A percentile compares a stretch with the other conserved stretches of the same genome.
Conservation (phyloP, 2,888 invertebrate species). For the Formica aserva region DNA sequence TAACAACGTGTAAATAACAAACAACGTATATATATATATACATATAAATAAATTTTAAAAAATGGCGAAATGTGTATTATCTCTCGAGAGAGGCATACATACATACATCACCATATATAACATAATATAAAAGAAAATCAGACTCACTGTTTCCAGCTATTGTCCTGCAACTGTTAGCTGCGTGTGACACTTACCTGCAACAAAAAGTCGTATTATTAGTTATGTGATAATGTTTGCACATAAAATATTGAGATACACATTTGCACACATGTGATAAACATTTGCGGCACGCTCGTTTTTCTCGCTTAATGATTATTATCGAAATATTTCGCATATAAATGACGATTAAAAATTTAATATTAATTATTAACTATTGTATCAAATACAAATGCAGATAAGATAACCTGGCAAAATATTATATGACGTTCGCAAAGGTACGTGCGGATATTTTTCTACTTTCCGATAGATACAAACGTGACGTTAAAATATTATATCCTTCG, state of each 20-base stretch:
- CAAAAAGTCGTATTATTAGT: conserved; percentile 38
- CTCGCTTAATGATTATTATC: background rate
- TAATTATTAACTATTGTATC: conserved; percentile 28
- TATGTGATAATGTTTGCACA: background rate
- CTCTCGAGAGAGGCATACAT: background rate
- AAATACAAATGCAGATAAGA: conserved; percentile 3
- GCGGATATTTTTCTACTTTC: background rate
- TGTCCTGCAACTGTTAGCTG: background rate
- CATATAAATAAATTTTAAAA: background rate
- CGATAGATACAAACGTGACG: background rate
- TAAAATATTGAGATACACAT: background rate
- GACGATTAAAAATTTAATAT: conserved; percentile 24
- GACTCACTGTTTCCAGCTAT: conserved; percentile 20
- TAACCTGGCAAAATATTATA: background rate
- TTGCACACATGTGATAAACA: background rate
- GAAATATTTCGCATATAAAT: conserved; percentile 3
- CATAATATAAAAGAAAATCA: background rate
- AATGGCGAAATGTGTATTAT: background rate
- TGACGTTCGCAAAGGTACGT: background rate
- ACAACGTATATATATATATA: background rate
- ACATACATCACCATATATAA: background rate
- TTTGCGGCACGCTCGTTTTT: background rate
- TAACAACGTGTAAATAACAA: background rate
- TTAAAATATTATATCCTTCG: too few relatives aligned
- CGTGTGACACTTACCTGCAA: conserved; percentile 67